Conservation (phyloP, 2,113 vertebrate genomes). For the Indri indri region DNA sequence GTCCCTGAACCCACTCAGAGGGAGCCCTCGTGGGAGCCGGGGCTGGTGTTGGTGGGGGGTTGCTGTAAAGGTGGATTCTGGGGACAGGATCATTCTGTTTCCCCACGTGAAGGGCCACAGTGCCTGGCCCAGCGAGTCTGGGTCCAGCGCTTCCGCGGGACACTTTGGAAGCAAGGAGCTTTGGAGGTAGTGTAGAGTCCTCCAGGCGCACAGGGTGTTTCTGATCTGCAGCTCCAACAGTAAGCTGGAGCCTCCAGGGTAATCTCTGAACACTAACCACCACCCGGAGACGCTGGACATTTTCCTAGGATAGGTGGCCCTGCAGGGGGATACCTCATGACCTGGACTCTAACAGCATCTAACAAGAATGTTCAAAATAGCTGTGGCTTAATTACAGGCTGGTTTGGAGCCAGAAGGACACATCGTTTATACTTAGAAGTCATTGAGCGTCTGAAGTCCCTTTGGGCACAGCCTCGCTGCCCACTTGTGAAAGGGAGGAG, state of each 20-base stretch:
- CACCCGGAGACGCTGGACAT: neutral
- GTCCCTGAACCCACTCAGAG: fast-evolving
- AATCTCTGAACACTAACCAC: neutral
- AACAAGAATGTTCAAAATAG: neutral
- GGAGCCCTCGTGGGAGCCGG: neutral
- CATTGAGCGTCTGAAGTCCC: neutral
- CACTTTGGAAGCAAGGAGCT: neutral
- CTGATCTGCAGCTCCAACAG: neutral
- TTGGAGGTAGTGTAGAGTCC: too few relatives aligned
- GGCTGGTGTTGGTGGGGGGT: fast-evolving
- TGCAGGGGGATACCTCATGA: fast-evolving
- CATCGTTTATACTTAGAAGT: neutral
- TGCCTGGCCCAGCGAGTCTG: neutral
- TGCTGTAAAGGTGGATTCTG: fast-evolving
- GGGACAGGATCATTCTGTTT: fast-evolving
- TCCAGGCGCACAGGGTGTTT: neutral
- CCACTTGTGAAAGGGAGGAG: fast-evolving
- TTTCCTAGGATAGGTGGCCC: neutral
- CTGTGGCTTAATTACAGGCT: neutral
- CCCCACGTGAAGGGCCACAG: neutral
- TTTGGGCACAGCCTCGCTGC: too few relatives aligned
- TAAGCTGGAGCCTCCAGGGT: neutral
- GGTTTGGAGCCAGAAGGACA: neutral
- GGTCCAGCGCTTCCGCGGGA: too few relatives aligned
- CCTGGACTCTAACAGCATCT: neutral